Evolutionary conservation across 1,140 invertebrate genomes (phyloP).

Genomic region (Eumaeus atala): DNA sequence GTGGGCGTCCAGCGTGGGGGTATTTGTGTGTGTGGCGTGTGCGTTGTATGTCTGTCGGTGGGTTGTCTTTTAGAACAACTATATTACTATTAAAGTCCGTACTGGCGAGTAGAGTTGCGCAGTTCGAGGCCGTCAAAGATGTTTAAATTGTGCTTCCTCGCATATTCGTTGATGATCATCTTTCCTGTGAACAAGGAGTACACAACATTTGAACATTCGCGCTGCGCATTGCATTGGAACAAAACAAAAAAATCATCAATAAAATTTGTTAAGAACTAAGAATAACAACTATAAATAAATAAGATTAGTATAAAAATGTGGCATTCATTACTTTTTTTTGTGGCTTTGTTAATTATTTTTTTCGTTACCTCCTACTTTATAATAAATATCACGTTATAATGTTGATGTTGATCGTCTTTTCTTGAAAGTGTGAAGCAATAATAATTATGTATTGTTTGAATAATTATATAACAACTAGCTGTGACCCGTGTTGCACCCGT

Average conservation of each 20-base stretch:
- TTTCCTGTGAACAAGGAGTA: constrained; percentile 64
- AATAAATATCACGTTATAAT: no score
- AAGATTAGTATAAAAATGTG: background rate
- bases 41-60: constrained; percentile 18
- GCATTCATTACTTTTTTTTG: no score
- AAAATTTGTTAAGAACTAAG: no score
- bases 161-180: constrained; percentile 79
- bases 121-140: constrained; percentile 81
- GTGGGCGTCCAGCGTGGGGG: background rate
- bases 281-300: background rate
- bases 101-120: constrained; percentile 81
- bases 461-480: no score
- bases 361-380: no score
- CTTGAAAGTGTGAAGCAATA: no score
- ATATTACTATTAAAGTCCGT: constrained; percentile 79
- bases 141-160: constrained; percentile 80
- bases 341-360: no score
- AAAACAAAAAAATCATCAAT: constrained; percentile 14
- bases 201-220: constrained; percentile 18
- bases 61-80: constrained; percentile 54
- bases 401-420: no score
- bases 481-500: no score
- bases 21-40: constrained; percentile 5
- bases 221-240: constrained; percentile 25
- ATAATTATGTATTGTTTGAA: no score